A percentile compares a stretch with the other conserved stretches of the same genome.
phyloP scores from a whole-genome alignment of 1,140 invertebrate species.

The Pachyrhynchus sulphureomaculatus region DNA sequence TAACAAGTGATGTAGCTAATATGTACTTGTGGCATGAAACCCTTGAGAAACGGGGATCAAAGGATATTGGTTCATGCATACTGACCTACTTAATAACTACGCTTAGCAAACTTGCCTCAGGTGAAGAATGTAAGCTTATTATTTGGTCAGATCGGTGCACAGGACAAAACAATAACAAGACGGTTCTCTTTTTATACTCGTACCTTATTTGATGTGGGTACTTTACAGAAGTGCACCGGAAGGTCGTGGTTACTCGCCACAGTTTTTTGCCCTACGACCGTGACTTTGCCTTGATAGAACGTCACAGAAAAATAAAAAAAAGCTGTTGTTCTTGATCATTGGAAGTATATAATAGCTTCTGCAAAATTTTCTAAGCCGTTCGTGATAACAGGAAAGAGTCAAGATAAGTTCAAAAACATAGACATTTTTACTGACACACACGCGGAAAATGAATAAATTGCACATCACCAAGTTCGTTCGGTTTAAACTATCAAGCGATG shows the following conservation, averaged over 20 bases:
- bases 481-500: too few species aligned
- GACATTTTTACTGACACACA: not conserved
- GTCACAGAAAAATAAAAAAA: not conserved
- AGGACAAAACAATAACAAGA: slow-evolving; percentile 9
- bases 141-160: not conserved
- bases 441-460: not conserved
- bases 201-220: not conserved
- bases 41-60: not conserved
- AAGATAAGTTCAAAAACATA: not conserved
- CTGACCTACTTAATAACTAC: not conserved
- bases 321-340: not conserved
- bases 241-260: not conserved
- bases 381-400: not conserved
- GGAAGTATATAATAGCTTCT: not conserved
- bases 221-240: slow-evolving; percentile 1
- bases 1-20: not conserved
- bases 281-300: slow-evolving; percentile 1
- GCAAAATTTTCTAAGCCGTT: slow-evolving; percentile 2
- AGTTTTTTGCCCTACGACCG: slow-evolving; percentile 5
- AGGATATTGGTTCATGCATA: not conserved
- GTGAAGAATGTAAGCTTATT: not conserved
- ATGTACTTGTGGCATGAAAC: not conserved
- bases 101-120: not conserved
- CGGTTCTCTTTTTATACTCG: not conserved
- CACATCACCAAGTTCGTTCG: too few species aligned